These are phyloP conservation scores for Drosophila villosipedis DNA, from an alignment of 2,888 invertebrate species.

Conservation along the genomic window DNA sequence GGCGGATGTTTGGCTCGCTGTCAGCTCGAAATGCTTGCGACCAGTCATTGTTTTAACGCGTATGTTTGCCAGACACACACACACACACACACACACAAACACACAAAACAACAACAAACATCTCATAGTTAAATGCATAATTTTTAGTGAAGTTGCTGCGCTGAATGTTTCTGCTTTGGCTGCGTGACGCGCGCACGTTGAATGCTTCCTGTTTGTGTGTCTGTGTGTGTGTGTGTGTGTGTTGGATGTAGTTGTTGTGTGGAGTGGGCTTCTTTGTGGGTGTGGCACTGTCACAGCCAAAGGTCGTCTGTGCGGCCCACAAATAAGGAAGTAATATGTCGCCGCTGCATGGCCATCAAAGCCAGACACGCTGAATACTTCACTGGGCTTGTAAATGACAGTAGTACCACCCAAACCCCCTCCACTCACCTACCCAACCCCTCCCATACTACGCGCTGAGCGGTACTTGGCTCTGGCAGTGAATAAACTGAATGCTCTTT, in stretches of 20 bases:
- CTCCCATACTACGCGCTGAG: background rate
- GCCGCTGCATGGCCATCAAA: conserved; percentile 71
- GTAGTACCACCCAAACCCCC: conserved; percentile 2
- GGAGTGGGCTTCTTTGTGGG: background rate
- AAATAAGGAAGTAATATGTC: conserved; percentile 83
- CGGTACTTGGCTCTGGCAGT: conserved; percentile 32
- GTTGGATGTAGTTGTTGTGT: background rate
- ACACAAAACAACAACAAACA: conserved; percentile 6
- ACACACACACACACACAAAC: background rate
- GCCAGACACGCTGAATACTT: conserved; percentile 67
- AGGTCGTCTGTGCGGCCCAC: conserved; percentile 70
- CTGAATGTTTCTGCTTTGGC: conserved; percentile 70
- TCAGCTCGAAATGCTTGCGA: conserved; percentile 70
- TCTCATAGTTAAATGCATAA: conserved; percentile 56
- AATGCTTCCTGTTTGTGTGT: conserved; percentile 2
- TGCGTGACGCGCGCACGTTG: conserved; percentile 30
- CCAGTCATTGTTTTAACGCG: conserved; percentile 78
- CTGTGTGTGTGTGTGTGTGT: background rate
- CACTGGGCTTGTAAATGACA: conserved; percentile 43
- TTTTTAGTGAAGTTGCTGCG: conserved; percentile 61
- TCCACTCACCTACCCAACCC: too few species aligned
- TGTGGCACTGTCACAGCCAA: conserved; percentile 44
- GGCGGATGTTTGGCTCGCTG: conserved; percentile 80
- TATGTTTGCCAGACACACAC: conserved; percentile 45
- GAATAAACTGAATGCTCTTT: conserved; percentile 47